A percentile compares a stretch with the other conserved stretches of the same genome.
These are phyloP conservation scores for Ceryle rudis DNA, from an alignment of 2,797 vertebrate genomes.

Conservation along the genomic window DNA sequence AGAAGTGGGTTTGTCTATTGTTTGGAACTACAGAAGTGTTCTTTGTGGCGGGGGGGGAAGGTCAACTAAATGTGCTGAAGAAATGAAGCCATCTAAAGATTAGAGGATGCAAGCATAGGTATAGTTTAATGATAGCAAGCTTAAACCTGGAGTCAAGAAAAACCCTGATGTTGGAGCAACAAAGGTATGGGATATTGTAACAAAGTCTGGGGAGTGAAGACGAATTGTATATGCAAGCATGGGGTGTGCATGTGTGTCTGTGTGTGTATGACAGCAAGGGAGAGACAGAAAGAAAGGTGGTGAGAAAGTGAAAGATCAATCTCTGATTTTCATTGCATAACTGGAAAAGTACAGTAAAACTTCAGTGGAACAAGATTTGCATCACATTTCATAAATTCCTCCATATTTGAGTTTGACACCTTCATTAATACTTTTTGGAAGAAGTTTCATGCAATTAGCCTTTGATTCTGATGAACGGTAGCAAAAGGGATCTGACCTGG, in stretches of 20 bases:
- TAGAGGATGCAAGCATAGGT: neutral
- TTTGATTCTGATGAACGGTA: neutral
- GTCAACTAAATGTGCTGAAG: neutral
- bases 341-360: neutral
- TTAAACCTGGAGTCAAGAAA: neutral
- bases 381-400: neutral
- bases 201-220: neutral
- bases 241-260: fast-evolving
- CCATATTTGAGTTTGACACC: neutral
- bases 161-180: neutral
- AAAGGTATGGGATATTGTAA: fast-evolving
- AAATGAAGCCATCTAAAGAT: neutral
- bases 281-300: neutral
- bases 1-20: neutral
- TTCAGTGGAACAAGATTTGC: neutral
- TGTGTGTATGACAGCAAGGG: neutral
- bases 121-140: neutral
- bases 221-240: neutral
- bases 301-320: neutral
- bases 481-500: neutral
- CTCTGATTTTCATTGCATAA: neutral
- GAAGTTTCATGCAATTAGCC: neutral
- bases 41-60: no score
- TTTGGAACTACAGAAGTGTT: neutral
- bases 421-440: neutral